These are phyloP conservation scores for Microchirus variegatus DNA, from an alignment of 2,797 vertebrate genomes.

Conservation along the genomic window DNA sequence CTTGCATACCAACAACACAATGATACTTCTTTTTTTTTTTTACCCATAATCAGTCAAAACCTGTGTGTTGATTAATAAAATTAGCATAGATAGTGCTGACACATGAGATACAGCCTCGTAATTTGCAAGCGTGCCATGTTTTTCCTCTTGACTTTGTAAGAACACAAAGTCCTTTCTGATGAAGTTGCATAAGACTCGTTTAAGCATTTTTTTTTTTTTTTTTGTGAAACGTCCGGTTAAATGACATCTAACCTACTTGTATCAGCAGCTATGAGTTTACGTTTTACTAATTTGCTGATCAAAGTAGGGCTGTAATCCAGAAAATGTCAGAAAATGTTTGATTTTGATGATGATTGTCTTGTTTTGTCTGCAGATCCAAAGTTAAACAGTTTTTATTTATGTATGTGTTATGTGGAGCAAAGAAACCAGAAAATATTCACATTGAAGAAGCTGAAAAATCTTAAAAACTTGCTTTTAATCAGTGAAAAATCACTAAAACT, in stretches of 20 bases:
- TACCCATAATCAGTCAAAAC: conserved; percentile 51
- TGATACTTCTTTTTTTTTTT: conserved; percentile 55
- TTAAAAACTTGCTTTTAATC: too few species aligned
- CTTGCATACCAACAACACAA: conserved; percentile 25
- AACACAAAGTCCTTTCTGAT: conserved; percentile 31
- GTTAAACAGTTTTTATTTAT: too few species aligned
- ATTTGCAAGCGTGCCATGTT: conserved; percentile 52
- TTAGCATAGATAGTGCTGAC: conserved; percentile 70
- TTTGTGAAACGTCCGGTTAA: background rate
- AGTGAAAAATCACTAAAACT: too few species aligned
- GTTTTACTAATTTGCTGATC: conserved; percentile 7
- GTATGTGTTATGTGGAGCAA: too few species aligned
- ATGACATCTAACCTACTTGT: too few species aligned
- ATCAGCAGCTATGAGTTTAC: too few species aligned
- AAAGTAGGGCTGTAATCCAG: too few species aligned
- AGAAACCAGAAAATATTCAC: too few species aligned
- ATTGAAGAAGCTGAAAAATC: too few species aligned
- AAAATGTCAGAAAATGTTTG: too few species aligned
- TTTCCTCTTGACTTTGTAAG: conserved; percentile 44
- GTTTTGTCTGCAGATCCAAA: too few species aligned
- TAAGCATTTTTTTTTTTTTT: conserved; percentile 13
- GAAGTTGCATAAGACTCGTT: conserved; percentile 21
- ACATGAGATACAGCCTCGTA: conserved; percentile 50
- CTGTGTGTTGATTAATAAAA: conserved; percentile 69
- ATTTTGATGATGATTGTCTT: too few species aligned